Percentiles rank a stretch among this genome's conserved stretches.
Evolutionary conservation across 1,140 invertebrate species (phyloP).

Genomic region (Eulimnadia texana): DNA sequence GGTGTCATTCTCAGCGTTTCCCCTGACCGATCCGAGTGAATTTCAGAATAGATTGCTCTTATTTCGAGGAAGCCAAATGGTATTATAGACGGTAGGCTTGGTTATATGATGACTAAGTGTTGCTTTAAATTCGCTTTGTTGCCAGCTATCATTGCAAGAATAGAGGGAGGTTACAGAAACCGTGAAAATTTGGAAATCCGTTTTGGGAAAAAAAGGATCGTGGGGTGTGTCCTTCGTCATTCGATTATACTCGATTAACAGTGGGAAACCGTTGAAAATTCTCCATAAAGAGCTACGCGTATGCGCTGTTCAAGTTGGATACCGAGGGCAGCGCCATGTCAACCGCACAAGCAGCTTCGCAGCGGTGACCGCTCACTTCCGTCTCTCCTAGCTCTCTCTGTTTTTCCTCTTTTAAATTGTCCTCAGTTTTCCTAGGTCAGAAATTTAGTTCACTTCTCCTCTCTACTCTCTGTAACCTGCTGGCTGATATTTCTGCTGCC

Average conservation of each 20-base stretch:
- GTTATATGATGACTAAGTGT: too few species aligned
- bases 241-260: background rate
- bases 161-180: background rate
- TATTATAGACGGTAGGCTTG: too few species aligned
- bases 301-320: background rate
- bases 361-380: background rate
- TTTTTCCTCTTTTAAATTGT: background rate
- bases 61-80: too few species aligned
- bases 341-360: background rate
- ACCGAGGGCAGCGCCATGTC: background rate
- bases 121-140: too few species aligned
- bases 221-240: background rate
- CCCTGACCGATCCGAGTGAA: too few species aligned
- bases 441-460: background rate
- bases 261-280: background rate
- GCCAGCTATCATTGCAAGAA: too few species aligned
- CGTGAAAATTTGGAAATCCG: background rate
- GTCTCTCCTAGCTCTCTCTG: background rate
- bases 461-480: too few species aligned
- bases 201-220: background rate
- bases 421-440: too few species aligned
- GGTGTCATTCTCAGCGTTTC: too few species aligned
- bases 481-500: too few species aligned
- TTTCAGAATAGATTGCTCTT: too few species aligned
- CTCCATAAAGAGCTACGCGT: background rate